These are phyloP conservation scores for Tympanuchus pallidicinctus DNA, from an alignment of 2,113 vertebrate genomes.

Conservation along the genomic window DNA sequence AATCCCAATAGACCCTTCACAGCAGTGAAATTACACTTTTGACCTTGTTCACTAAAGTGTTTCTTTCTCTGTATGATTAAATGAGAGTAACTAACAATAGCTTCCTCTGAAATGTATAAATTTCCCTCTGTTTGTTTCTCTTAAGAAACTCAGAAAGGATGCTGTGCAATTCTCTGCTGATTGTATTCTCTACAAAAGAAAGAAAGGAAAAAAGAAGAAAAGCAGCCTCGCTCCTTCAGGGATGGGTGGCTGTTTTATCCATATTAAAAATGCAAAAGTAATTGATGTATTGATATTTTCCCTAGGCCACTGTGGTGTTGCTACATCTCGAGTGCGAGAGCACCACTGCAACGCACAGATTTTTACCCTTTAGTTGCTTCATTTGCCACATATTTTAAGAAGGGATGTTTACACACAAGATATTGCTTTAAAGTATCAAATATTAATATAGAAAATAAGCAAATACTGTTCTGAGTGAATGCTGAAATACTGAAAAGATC, in stretches of 20 bases:
- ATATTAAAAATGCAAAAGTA: conserved; percentile 34
- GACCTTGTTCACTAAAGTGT: conserved; percentile 54
- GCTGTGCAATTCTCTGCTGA: neutral
- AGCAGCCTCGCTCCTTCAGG: neutral
- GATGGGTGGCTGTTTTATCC: neutral
- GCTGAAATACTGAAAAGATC: neutral
- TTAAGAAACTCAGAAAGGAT: neutral
- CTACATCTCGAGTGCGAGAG: neutral
- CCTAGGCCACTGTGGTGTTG: neutral
- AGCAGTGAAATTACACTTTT: conserved; percentile 57
- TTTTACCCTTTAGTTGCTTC: conserved; percentile 6
- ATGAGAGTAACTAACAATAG: neutral
- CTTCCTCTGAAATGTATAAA: conserved; percentile 13
- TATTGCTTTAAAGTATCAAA: neutral
- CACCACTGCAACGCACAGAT: neutral
- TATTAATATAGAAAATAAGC: neutral
- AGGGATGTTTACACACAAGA: neutral
- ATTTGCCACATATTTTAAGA: neutral
- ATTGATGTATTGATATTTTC: conserved; percentile 26
- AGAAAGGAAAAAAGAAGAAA: neutral
- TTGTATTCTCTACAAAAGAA: neutral
- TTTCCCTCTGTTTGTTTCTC: neutral
- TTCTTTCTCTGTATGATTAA: conserved; percentile 63
- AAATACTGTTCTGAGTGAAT: neutral
- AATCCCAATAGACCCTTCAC: conserved; percentile 42